A percentile compares a stretch with the other conserved stretches of the same genome.
These are phyloP conservation scores for Urocyon cinereoargenteus DNA, from an alignment of 2,797 vertebrate species.

Conservation along the genomic window DNA sequence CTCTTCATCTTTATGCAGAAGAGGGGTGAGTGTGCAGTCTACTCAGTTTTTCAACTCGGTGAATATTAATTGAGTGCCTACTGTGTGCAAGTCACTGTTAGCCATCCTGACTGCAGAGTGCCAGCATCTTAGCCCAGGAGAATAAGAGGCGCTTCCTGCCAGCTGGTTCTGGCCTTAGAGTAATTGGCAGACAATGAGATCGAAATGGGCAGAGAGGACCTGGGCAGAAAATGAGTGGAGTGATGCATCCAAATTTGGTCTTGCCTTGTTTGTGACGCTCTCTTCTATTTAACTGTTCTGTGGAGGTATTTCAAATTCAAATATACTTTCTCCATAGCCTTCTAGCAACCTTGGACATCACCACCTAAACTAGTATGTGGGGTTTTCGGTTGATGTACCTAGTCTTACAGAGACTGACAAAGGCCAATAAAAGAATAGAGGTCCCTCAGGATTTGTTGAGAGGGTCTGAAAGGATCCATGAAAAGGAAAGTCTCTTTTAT, in stretches of 20 bases:
- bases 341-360: background rate
- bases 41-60: background rate
- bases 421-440: background rate
- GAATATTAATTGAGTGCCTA: background rate
- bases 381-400: background rate
- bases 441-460: background rate
- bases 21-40: constrained; percentile 87
- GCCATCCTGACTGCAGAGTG: background rate
- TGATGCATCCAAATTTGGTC: background rate
- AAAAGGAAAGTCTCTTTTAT: background rate
- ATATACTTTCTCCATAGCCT: constrained; percentile 36
- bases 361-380: background rate
- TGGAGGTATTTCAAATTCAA: constrained; percentile 61
- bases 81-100: background rate
- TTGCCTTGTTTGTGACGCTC: constrained; percentile 54
- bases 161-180: background rate
- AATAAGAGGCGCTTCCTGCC: background rate
- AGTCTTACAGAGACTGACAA: background rate
- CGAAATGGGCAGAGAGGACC: background rate
- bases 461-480: background rate
- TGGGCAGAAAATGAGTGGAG: background rate
- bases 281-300: constrained; percentile 50
- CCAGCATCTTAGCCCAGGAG: background rate
- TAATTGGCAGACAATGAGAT: background rate
- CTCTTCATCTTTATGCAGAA: constrained; percentile 92